A percentile compares a stretch with the other conserved stretches of the same genome.
Conservation (phyloP, 2,888 invertebrate genomes). For the Callinectes sapidus region DNA sequence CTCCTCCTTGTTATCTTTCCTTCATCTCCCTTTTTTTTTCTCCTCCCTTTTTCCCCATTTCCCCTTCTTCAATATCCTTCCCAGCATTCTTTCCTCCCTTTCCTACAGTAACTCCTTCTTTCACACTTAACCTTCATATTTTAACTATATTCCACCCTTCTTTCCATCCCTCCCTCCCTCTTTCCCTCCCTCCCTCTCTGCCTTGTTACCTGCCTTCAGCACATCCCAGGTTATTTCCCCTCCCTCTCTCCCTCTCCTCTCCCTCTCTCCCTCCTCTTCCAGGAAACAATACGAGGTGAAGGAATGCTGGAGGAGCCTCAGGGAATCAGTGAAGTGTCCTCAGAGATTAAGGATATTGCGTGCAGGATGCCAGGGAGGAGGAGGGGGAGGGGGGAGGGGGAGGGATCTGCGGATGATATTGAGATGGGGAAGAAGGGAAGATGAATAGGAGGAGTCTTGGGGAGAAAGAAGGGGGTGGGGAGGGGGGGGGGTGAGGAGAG, state of each 20-base stretch:
- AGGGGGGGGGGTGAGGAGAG: too few relatives aligned
- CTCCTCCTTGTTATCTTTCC: too few relatives aligned
- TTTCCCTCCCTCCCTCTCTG: neutral
- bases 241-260: neutral
- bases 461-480: too few relatives aligned
- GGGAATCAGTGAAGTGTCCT: neutral
- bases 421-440: too few relatives aligned
- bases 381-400: neutral
- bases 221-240: neutral
- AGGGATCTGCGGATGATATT: neutral
- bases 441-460: too few relatives aligned
- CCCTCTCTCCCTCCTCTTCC: neutral
- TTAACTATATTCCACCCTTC: neutral
- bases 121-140: neutral
- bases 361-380: neutral
- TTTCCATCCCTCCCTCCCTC: neutral
- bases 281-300: neutral
- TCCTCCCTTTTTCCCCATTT: too few relatives aligned
- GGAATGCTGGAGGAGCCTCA: neutral
- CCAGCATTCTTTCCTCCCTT: neutral
- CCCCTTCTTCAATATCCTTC: too few relatives aligned
- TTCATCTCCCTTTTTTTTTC: too few relatives aligned
- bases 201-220: neutral
- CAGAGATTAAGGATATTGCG: neutral
- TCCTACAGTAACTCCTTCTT: neutral